Evolutionary conservation across 2,797 vertebrate species (phyloP).

Genomic region (Pteropus rufus): DNA sequence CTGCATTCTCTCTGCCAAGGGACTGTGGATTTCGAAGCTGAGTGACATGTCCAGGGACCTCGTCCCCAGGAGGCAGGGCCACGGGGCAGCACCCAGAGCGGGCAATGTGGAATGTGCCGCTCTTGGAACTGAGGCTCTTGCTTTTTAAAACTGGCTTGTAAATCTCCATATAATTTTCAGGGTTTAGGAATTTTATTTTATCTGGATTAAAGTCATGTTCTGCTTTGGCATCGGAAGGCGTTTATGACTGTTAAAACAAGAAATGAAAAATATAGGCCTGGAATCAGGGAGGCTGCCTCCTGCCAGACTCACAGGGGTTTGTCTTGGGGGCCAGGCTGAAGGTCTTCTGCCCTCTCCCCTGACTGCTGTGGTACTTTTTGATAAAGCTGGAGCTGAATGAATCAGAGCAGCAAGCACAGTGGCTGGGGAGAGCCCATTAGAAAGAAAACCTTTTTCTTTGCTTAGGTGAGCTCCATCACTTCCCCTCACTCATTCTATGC

Average conservation of each 20-base stretch:
- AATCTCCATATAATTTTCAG: constrained; percentile 76
- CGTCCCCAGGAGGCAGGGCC: constrained; percentile 20
- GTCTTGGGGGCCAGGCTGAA: constrained; percentile 54
- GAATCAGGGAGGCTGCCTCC: constrained; percentile 63
- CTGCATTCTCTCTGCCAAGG: neutral
- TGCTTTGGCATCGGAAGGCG: constrained; percentile 78
- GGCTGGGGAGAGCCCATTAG: neutral
- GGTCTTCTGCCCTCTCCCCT: neutral
- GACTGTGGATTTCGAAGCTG: neutral
- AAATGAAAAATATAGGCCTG: constrained; percentile 78
- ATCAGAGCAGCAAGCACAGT: neutral
- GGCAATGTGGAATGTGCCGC: constrained; percentile 69
- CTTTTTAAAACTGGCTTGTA: constrained; percentile 76
- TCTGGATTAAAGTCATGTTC: constrained; percentile 82
- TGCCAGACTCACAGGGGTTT: constrained; percentile 68
- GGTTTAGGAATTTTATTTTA: constrained; percentile 81
- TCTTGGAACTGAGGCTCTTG: constrained; percentile 65
- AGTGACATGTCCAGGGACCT: neutral
- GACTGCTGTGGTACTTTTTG: neutral
- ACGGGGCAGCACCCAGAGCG: constrained; percentile 8
- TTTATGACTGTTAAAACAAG: constrained; percentile 82
- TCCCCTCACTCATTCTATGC: neutral
- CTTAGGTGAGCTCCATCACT: neutral
- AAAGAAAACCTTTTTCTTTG: neutral
- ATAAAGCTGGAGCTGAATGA: neutral